Conservation (phyloP, 2,797 vertebrate species). For the Sebastes diploproa region DNA sequence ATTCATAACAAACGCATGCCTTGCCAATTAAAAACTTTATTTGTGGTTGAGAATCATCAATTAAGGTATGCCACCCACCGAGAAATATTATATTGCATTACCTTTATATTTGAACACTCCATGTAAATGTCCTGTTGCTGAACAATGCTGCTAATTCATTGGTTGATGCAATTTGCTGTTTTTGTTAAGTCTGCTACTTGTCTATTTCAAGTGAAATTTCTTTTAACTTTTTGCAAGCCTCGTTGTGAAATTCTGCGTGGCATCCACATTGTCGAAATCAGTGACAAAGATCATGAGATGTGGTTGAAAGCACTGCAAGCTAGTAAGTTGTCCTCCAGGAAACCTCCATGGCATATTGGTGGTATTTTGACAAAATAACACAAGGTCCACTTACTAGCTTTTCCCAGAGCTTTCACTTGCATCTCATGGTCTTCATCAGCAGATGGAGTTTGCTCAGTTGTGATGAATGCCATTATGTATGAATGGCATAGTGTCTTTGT, state of each 20-base stretch:
- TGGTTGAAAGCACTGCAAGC: neutral
- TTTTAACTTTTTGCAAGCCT: neutral
- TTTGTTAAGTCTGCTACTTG: neutral
- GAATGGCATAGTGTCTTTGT: neutral
- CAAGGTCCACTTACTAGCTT: neutral
- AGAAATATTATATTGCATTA: neutral
- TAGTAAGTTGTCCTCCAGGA: neutral
- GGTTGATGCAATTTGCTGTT: neutral
- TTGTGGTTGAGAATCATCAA: conserved; percentile 45
- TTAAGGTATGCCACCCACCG: conserved; percentile 7
- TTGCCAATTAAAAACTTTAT: conserved; percentile 62
- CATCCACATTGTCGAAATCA: too few species aligned
- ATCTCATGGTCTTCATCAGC: neutral
- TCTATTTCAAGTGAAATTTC: too few species aligned
- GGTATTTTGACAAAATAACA: neutral
- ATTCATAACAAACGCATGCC: conserved; percentile 36
- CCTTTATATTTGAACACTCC: neutral
- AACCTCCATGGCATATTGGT: neutral
- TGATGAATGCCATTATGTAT: neutral
- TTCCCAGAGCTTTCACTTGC: neutral
- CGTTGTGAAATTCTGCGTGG: neutral
- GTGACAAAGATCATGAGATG: neutral
- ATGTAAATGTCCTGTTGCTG: neutral
- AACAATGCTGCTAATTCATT: neutral
- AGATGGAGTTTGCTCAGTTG: neutral